Conservation (phyloP, 30 jellyfish, hydroid and myxozoan genomes). For the Hydractinia echinata region DNA sequence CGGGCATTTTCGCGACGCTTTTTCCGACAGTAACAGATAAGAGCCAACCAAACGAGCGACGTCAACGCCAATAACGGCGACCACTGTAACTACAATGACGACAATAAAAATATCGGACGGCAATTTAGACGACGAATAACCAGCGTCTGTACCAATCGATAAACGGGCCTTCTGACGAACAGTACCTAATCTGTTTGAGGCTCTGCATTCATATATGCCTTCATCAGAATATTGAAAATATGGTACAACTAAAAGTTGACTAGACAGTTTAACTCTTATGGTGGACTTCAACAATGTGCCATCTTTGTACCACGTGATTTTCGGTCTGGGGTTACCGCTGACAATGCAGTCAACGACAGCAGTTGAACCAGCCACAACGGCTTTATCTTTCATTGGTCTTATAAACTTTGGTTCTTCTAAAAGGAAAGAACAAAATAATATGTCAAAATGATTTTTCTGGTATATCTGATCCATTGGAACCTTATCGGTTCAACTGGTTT, state of each 20-base stretch:
- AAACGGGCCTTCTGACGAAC: conserved; percentile 70
- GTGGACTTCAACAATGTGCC: conserved; percentile 33
- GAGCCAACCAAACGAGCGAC: conserved; percentile 69
- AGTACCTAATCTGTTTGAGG: conserved; percentile 79
- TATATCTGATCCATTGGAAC: background rate
- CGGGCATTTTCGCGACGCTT: conserved; percentile 11
- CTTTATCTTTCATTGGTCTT: conserved; percentile 86
- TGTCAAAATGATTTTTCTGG: background rate
- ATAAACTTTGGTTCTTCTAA: conserved; percentile 71
- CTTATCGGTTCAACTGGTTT: background rate
- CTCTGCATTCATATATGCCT: conserved; percentile 81
- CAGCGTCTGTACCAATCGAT: conserved; percentile 52
- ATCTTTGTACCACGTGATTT: conserved; percentile 77
- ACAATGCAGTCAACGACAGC: conserved; percentile 93
- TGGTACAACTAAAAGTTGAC: conserved; percentile 66
- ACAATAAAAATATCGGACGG: conserved; percentile 57
- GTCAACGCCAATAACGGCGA: conserved; percentile 64
- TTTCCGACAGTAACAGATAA: conserved; percentile 62
- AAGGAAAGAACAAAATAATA: background rate
- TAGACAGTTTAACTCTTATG: conserved; percentile 48
- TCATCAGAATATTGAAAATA: conserved; percentile 57
- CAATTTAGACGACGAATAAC: conserved; percentile 18
- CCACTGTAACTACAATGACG: conserved; percentile 67
- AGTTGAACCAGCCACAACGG: conserved; percentile 67
- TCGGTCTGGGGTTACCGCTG: conserved; percentile 93